A percentile compares a stretch with the other conserved stretches of the same genome.
Conservation (phyloP, 30 jellyfish, hydroid and myxozoan species). For the Rhopilema esculentum region DNA sequence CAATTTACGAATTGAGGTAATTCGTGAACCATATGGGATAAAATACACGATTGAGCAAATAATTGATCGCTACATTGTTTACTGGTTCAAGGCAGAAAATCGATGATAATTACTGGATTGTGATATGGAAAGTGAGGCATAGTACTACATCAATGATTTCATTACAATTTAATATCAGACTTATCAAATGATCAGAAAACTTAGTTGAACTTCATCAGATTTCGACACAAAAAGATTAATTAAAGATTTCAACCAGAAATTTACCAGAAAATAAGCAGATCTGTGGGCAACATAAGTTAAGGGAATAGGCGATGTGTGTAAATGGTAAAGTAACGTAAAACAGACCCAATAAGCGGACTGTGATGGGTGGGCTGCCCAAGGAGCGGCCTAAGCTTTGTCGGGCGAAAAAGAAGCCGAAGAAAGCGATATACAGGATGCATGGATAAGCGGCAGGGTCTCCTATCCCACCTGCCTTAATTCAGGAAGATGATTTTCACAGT, state of each 20-base stretch:
- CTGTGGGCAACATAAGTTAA: too few relatives aligned
- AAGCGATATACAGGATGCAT: background rate
- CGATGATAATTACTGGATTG: background rate
- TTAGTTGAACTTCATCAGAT: too few relatives aligned
- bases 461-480: background rate
- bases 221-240: too few relatives aligned
- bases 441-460: too few relatives aligned
- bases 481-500: background rate
- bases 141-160: background rate
- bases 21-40: background rate
- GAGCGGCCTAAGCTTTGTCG: too few relatives aligned
- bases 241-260: too few relatives aligned
- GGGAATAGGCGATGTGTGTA: too few relatives aligned
- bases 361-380: background rate
- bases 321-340: too few relatives aligned
- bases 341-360: background rate
- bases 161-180: background rate
- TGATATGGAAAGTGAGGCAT: background rate
- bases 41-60: background rate
- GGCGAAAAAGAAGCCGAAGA: background rate
- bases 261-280: too few relatives aligned
- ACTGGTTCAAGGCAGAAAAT: background rate
- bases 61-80: background rate
- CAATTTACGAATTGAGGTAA: background rate
- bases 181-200: background rate